Evolutionary conservation across 2,113 vertebrate genomes (phyloP), one percentile per base, ranked within the genome.

Genomic region (Tychaedon coryphoeus): DNA sequence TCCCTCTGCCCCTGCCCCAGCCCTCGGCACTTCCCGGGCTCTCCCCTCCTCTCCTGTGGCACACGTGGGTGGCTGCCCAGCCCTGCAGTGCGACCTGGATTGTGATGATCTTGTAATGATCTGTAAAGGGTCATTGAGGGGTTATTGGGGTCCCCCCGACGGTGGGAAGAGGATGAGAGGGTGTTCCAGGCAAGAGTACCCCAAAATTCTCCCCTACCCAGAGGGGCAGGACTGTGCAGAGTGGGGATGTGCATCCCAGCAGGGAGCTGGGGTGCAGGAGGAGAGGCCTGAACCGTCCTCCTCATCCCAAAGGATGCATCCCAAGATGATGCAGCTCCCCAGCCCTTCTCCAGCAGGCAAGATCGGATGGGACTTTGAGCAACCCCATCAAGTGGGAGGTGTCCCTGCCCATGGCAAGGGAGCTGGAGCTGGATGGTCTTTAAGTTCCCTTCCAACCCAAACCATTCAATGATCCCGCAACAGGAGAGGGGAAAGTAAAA

Each of bases 21-120:
- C 56, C 81, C 53, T 20, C 7, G 2, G 19, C 1, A 0, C 28
- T 29, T 5, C 2, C 77, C 3, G n/a, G 4, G 1, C 5, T 28
- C 19, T 36, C 19, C 0, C 8, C 47, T 61, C 33, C 54, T 33
- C 61, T 61, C 54, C 78, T 3, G 0, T 1, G 20, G 53, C 28
- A 33, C 5, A 0, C 1, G 23, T 16, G 40, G 3, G 2, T 2
- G 25, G 13, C n/a, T 40, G 22, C 45, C 47, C 65, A 42, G 34
- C 24, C 48, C 58, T 2, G 47, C 4, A 0, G 5, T 1, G 20
- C 56, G 2, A 9, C 26, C 43, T 1, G 3, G 34, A 18, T 24
- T 19, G 22, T 4, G 7, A 11, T 12, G 19, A 8, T 10, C 36
- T 24, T 19, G 22, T 4, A 6, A 11, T 12, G 19, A 8, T 10